Evolutionary conservation across 2,888 invertebrate species (phyloP).

Genomic region (Dichetophora obliterata): DNA sequence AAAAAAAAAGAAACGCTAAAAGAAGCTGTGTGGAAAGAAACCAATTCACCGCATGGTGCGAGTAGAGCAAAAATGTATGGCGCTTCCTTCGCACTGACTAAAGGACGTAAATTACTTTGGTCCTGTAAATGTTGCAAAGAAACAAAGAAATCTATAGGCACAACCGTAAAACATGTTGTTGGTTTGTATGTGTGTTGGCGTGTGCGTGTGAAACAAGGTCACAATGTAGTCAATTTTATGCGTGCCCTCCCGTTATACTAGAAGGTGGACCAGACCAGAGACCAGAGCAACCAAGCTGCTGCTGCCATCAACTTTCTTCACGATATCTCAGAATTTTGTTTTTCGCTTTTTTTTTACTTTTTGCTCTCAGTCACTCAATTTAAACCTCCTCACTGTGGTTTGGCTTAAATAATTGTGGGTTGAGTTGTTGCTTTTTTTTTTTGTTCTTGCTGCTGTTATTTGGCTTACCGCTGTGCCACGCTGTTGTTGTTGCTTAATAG

Average conservation of each 20-base stretch:
- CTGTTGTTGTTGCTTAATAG: slow-evolving; percentile 60
- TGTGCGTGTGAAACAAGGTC: slow-evolving; percentile 22
- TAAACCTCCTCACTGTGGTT: no score
- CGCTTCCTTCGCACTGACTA: slow-evolving; percentile 20
- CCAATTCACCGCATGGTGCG: not conserved
- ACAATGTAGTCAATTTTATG: slow-evolving; percentile 36
- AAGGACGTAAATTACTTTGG: slow-evolving; percentile 40
- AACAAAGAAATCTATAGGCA: slow-evolving; percentile 8
- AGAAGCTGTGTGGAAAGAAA: slow-evolving; percentile 1
- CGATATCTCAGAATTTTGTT: no score
- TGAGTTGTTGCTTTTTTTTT: slow-evolving; percentile 16
- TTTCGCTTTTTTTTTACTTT: no score
- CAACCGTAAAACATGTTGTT: not conserved
- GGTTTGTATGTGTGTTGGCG: not conserved
- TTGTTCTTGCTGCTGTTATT: not conserved
- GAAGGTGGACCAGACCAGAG: no score
- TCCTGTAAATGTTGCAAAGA: not conserved
- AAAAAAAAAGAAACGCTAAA: not conserved
- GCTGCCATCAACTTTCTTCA: no score
- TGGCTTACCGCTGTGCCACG: not conserved
- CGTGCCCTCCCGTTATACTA: not conserved
- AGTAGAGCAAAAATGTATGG: slow-evolving; percentile 2
- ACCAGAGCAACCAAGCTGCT: no score
- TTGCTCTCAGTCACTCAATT: no score
- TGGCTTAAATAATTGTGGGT: not conserved